Evolutionary conservation across 2,797 vertebrate genomes (phyloP), one percentile per base, ranked within the genome.

Genomic region (Erpetoichthys calabaricus): DNA sequence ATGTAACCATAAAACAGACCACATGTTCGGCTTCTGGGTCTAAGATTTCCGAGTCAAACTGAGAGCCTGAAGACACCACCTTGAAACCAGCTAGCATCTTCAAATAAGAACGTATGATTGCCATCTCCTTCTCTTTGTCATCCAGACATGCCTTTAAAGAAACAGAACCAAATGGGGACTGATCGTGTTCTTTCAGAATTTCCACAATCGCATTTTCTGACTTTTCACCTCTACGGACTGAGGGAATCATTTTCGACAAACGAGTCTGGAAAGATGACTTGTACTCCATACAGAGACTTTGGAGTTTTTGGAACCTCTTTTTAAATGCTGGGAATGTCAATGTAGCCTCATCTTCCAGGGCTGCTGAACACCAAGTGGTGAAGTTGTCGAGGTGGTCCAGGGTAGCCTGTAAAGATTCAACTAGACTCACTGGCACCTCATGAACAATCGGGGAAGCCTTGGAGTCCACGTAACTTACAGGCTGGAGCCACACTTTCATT

Each of bases 1-100:
- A 45, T 44, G 57, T 59, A 4, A 59, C 45, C 25, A 44, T 53
- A 6, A 59, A 46, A 41, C 57, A 59, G 44, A 52, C 50, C 47
- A 59, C 57, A 6, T 45, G 9, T 4, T 59, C 50, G 45, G 42
- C 45, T 5, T 3, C 1, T 45, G 4, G 25, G 43, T 59, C 44
- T 51, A 59, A 53, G 6, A 53, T 3, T 8, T 42, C 51, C n/a
- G 5, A 4, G 42, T 45, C 3, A 5, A 59, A 25, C 51, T 53
- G 45, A 4, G 5, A 8, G n/a, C 4, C 41, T 43, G 57, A 58
- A 44, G 49, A 52, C 50, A 59, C 50, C 3, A 42, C 2, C 2
- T 42, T n/a, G 9, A 53, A n/a, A 45, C n/a, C 25, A 42, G 52
- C 46, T 25, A 59, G 4, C 7, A 9, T 53, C 1, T 1, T 53